Base-by-base conservation (phyloP, 1,140 invertebrate species). In the Gerris buenoi region DNA sequence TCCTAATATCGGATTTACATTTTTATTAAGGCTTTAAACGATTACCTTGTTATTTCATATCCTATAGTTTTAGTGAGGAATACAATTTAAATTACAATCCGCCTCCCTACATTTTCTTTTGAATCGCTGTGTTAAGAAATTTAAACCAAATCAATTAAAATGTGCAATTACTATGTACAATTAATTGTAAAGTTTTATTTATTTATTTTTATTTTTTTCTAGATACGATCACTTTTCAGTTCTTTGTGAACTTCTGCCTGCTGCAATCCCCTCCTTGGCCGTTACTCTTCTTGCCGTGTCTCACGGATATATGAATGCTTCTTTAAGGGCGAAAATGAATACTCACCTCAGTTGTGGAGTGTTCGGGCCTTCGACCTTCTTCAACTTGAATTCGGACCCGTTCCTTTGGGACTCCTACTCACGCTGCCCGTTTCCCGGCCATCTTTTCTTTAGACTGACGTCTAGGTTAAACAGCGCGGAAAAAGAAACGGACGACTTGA, bases 201-300 rank as follows among this genome's bases (percentile, higher is more conserved):
- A n/a, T n/a, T n/a, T n/a, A n/a, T n/a, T n/a, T n/a, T n/a, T 27
- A 70, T 61, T 63, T 57, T 67, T 63, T 64, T 65, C 10, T 68
- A 76, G 77, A 66, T 92, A 90, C 75, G 89, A 92, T 75, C 90
- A 92, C 73, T 89, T 90, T 74, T 86, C 87, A 27, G 82, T 87
- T 3, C 77, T 92, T 0, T 89, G 87, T 74, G 90, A 92, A 76
- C 75, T 90, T 0, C 72, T 92, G 2, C 83, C 84, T 0, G 77
- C 82, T 23, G 82, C 83, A 10, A 69, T 92, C 18, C 89, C 90
- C 1, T 88, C 86, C 0, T 76, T 92, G 2, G 83, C 82, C 0
- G 72, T 88, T 1, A 86, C 84, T 75, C 75, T 88, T 14, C 81
- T 83, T 3, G 82, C 84, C 1, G 77, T 80, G 0, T 79, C 79